phyloP scores from a whole-genome alignment of 2,797 vertebrate species.

The Myotis planiceps region DNA sequence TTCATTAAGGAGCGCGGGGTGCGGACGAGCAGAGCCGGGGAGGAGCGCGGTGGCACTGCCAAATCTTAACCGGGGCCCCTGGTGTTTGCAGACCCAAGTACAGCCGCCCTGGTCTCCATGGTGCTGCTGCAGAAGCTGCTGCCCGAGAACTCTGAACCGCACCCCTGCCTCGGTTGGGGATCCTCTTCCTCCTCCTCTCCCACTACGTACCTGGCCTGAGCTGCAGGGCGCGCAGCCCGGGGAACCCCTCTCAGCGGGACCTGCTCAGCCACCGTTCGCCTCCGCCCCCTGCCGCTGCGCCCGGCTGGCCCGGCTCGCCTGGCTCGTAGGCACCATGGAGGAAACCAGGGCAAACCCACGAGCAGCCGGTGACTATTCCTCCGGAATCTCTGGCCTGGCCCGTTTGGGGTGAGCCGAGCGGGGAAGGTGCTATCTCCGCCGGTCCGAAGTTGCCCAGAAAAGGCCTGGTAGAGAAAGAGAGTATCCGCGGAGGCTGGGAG shows the following conservation, averaged over 20 bases:
- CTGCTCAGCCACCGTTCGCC: background rate
- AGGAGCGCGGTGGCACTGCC: background rate
- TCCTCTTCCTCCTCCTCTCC: background rate
- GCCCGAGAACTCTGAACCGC: background rate
- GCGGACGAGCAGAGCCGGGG: background rate
- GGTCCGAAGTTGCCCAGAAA: background rate
- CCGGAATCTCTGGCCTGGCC: background rate
- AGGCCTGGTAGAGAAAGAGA: background rate
- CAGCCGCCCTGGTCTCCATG: background rate
- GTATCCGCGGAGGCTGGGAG: background rate
- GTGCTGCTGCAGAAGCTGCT: background rate
- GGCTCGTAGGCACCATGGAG: background rate
- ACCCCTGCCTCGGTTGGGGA: background rate
- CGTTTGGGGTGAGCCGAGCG: constrained; percentile 8
- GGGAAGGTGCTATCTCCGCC: background rate
- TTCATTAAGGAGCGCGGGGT: background rate
- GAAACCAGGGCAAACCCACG: background rate
- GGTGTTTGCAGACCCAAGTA: background rate
- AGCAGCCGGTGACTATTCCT: background rate
- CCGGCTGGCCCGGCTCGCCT: background rate
- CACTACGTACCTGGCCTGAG: constrained; percentile 45
- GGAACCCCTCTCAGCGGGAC: background rate
- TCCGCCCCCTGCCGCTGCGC: background rate
- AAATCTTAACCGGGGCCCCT: background rate
- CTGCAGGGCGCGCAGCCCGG: background rate